Percentiles rank a stretch among this genome's conserved stretches.
Conservation (phyloP, 2,113 vertebrate genomes). For the Prionailurus bengalensis region DNA sequence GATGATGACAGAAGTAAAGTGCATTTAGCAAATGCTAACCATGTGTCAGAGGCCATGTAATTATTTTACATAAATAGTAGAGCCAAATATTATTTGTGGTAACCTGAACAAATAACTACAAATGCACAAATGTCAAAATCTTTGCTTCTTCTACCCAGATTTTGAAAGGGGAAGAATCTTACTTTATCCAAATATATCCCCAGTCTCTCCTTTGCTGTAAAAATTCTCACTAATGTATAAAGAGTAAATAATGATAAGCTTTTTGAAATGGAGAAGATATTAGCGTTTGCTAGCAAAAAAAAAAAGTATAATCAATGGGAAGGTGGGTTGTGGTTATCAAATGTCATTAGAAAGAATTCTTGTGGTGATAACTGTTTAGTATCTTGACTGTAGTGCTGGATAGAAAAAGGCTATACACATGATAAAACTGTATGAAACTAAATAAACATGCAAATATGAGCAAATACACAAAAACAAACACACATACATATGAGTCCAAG, state of each 20-base stretch:
- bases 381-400: not conserved
- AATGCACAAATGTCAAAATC: not conserved
- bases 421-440: not conserved
- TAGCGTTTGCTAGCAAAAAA: not conserved
- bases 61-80: not conserved
- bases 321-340: not conserved
- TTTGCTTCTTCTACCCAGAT: not conserved
- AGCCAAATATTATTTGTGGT: slow-evolving; percentile 1
- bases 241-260: not conserved
- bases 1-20: not conserved
- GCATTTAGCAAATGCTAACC: not conserved
- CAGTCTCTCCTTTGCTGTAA: not conserved
- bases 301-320: not conserved
- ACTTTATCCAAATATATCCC: not conserved
- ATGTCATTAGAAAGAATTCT: not conserved
- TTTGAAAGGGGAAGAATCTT: not conserved
- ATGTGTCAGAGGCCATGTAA: not conserved
- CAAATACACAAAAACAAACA: not conserved
- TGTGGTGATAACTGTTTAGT: not conserved
- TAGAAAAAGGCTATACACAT: not conserved
- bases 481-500: not conserved
- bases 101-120: not conserved
- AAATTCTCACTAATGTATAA: not conserved
- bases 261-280: not conserved
- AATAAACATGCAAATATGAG: not conserved